These are phyloP conservation scores for Cervus canadensis DNA, from an alignment of 2,113 vertebrate species.

Conservation along the genomic window DNA sequence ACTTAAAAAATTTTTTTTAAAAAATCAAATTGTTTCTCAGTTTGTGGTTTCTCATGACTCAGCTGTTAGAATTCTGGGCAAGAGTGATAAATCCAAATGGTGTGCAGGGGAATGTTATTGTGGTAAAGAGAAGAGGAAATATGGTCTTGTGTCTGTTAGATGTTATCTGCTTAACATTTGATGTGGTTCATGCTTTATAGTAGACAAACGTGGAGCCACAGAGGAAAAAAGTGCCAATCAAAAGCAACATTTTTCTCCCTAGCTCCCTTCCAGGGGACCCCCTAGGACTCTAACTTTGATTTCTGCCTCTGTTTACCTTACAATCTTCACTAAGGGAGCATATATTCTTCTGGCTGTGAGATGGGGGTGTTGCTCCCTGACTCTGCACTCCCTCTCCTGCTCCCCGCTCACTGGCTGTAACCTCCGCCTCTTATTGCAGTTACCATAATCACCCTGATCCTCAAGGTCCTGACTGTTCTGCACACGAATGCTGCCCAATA, in stretches of 20 bases:
- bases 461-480: background rate
- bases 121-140: background rate
- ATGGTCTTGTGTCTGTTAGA: background rate
- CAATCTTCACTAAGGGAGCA: background rate
- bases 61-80: background rate
- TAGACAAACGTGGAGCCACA: background rate
- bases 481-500: background rate
- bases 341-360: background rate
- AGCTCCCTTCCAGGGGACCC: background rate
- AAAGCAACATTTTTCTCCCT: background rate
- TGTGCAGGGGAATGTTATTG: background rate
- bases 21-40: background rate
- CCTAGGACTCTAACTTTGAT: background rate
- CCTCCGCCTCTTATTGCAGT: background rate
- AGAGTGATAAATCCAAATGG: background rate
- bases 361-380: background rate
- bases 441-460: background rate
- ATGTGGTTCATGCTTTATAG: background rate
- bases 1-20: background rate
- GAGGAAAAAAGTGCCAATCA: background rate
- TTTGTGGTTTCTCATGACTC: conserved; percentile 12
- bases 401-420: background rate
- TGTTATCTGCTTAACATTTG: background rate
- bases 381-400: background rate
- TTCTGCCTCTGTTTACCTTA: background rate